Percentiles rank a stretch among this genome's conserved stretches.
Conservation (phyloP, 2,113 vertebrate species). For the Brevimyrus niger region DNA sequence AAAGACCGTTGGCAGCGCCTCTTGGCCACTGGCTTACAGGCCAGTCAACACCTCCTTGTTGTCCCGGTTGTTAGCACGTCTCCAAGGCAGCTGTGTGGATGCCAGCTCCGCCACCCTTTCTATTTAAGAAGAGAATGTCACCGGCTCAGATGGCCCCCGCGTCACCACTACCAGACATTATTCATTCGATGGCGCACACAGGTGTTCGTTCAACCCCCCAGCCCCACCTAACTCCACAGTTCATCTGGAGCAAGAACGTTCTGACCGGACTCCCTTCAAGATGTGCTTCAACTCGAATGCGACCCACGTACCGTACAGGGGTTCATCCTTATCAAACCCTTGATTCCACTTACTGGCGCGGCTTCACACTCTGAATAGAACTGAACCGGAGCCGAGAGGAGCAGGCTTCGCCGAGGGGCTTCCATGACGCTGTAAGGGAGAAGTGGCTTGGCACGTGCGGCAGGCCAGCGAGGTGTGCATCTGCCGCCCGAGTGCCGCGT, state of each 20-base stretch:
- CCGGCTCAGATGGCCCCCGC: constrained; percentile 48
- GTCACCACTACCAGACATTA: constrained; percentile 52
- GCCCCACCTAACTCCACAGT: constrained; percentile 19
- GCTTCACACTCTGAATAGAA: constrained; percentile 39
- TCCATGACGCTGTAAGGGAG: constrained; percentile 37
- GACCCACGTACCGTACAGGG: constrained; percentile 55
- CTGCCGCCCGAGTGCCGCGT: not conserved
- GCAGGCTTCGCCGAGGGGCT: constrained; percentile 28
- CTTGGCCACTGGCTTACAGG: constrained; percentile 38
- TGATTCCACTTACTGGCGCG: constrained; percentile 35
- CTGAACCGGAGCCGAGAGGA: constrained; percentile 29
- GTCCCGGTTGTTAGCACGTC: constrained; percentile 59
- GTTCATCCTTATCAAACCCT: constrained; percentile 41
- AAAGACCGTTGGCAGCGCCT: constrained; percentile 31
- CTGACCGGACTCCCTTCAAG: constrained; percentile 52
- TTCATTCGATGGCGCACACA: constrained; percentile 46
- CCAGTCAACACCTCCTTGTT: constrained; percentile 61
- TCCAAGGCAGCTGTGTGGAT: constrained; percentile 51
- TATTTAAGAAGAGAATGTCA: constrained; percentile 59
- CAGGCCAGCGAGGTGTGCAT: constrained; percentile 2
- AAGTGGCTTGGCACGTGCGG: constrained; percentile 25
- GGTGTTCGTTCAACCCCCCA: constrained; percentile 47
- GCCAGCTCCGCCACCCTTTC: constrained; percentile 38
- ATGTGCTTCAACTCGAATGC: constrained; percentile 53
- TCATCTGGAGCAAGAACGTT: constrained; percentile 37